These are phyloP conservation scores for Thymallus thymallus DNA, from an alignment of 2,113 vertebrate genomes.

Conservation along the genomic window DNA sequence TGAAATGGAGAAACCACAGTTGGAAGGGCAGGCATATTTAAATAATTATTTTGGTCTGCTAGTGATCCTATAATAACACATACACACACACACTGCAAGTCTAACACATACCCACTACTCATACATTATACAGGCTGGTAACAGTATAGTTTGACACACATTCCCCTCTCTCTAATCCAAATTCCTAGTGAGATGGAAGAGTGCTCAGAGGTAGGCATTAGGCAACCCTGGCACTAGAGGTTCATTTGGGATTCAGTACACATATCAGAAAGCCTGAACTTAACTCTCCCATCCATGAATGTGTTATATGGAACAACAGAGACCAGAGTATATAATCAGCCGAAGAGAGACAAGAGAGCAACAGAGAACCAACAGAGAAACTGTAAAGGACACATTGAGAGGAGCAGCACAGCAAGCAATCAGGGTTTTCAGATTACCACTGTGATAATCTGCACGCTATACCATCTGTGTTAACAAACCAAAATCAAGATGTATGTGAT, in stretches of 20 bases:
- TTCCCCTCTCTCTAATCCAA: neutral
- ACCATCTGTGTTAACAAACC: neutral
- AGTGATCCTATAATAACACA: slow-evolving; percentile 6
- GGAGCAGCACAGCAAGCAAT: neutral
- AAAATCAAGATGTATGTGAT: neutral
- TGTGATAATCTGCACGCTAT: neutral
- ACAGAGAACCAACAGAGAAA: neutral
- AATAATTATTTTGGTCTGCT: slow-evolving; percentile 1
- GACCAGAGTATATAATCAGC: slow-evolving; percentile 9
- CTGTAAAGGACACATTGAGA: neutral
- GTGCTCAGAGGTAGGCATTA: no score
- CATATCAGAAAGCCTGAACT: no score
- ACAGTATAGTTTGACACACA: neutral
- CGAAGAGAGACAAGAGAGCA: neutral
- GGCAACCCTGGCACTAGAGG: no score
- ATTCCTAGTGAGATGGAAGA: no score
- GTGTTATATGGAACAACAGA: no score
- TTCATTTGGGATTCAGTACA: no score
- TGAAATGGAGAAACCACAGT: slow-evolving; percentile 1
- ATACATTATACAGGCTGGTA: neutral
- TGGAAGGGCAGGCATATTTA: neutral
- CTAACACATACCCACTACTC: neutral
- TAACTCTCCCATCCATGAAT: neutral
- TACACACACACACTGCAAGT: slow-evolving; percentile 14
- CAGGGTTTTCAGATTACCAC: neutral